These are phyloP conservation scores for Esox lucius DNA, from an alignment of 2,797 vertebrate genomes.

Conservation along the genomic window DNA sequence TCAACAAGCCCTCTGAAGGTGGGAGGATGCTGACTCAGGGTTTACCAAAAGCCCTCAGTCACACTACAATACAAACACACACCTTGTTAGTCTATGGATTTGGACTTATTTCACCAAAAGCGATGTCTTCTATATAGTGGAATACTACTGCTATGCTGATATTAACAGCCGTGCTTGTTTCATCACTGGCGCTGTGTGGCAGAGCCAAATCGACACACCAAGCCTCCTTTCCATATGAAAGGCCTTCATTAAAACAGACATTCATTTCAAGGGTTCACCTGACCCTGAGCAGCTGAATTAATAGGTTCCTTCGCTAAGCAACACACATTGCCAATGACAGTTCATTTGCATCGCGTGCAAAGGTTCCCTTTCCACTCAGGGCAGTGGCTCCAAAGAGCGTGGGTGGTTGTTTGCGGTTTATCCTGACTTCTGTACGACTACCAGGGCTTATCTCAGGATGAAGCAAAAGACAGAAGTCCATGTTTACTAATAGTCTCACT, in stretches of 20 bases:
- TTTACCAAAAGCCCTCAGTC: constrained; percentile 17
- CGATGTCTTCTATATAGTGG: neutral
- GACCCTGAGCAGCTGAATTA: constrained; percentile 52
- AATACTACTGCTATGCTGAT: neutral
- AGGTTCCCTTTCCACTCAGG: constrained; percentile 33
- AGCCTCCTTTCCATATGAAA: constrained; percentile 78
- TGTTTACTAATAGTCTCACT: constrained; percentile 20
- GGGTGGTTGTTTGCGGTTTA: constrained; percentile 22
- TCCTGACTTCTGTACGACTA: constrained; percentile 6
- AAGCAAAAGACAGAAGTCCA: neutral
- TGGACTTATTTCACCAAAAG: no score
- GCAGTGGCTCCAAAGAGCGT: constrained; percentile 19
- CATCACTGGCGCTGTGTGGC: constrained; percentile 23
- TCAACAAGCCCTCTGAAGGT: constrained; percentile 36
- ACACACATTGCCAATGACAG: constrained; percentile 52
- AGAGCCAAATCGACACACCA: constrained; percentile 34
- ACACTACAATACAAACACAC: neutral
- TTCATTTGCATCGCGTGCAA: constrained; percentile 42
- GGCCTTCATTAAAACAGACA: constrained; percentile 20
- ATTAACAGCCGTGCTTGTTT: neutral
- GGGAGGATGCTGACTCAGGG: constrained; percentile 26
- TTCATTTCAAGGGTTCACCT: constrained; percentile 74
- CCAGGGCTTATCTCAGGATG: constrained; percentile 23
- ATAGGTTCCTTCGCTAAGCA: constrained; percentile 60
- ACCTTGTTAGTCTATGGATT: neutral